These are phyloP conservation scores for Lophotis ruficrista DNA, from an alignment of 2,113 vertebrate species.

Conservation along the genomic window DNA sequence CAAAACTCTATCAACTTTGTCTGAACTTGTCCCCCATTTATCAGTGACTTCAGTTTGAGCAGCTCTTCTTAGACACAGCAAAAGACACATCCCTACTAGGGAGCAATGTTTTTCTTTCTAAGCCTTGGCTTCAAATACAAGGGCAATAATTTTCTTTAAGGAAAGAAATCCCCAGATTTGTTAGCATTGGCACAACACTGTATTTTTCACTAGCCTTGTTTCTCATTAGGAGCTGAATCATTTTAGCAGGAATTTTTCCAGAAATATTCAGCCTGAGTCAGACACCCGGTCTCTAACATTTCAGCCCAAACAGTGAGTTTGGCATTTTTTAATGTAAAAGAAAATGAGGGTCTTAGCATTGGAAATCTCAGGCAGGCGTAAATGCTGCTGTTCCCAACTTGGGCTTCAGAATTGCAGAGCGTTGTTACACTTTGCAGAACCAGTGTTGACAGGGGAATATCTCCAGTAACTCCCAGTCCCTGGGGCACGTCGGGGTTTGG, in stretches of 20 bases:
- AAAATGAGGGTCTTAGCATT: background rate
- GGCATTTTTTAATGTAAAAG: background rate
- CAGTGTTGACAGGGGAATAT: rapidly evolving
- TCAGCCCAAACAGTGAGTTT: background rate
- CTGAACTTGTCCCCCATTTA: background rate
- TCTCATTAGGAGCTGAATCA: conserved; percentile 41
- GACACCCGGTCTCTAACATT: background rate
- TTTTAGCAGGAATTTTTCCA: conserved; percentile 14
- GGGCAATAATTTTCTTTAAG: conserved; percentile 20
- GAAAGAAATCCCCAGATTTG: conserved; percentile 37
- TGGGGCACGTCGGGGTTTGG: background rate
- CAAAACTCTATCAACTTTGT: background rate
- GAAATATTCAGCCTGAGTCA: conserved; percentile 2
- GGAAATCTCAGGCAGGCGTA: background rate
- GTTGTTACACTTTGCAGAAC: background rate
- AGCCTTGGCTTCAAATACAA: background rate
- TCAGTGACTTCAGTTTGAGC: background rate
- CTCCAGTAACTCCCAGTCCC: background rate
- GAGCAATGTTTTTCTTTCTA: background rate
- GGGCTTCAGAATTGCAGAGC: background rate
- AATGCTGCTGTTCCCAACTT: background rate
- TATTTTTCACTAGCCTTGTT: conserved; percentile 8
- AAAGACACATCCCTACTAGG: background rate
- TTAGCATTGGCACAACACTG: background rate
- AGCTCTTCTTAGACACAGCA: background rate